Base-by-base conservation (phyloP, 1,140 invertebrate genomes). In the Bathynomus jamesi region DNA sequence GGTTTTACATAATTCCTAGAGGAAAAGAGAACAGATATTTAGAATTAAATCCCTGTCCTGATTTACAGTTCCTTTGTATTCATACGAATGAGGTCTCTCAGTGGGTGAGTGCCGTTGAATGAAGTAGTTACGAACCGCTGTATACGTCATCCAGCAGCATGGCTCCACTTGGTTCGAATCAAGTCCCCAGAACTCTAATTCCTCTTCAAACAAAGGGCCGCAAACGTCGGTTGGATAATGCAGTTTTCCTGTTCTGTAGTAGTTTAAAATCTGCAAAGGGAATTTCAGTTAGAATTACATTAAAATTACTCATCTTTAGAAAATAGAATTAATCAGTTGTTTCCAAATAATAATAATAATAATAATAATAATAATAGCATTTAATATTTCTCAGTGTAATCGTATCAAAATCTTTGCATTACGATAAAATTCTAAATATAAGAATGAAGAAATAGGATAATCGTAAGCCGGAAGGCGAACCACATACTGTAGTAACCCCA, bases 81-180 rank as follows among this genome's bases (percentile, higher is more conserved):
- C n/a, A n/a, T n/a, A n/a, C n/a, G n/a, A n/a, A n/a, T n/a, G n/a
- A n/a, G n/a, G n/a, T n/a, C n/a, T n/a, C n/a, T n/a, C n/a, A n/a
- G n/a, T n/a, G n/a, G n/a, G n/a, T n/a, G n/a, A n/a, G n/a, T n/a
- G n/a, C n/a, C n/a, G n/a, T n/a, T n/a, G n/a, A n/a, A n/a, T n/a
- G n/a, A n/a, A n/a, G n/a, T n/a, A n/a, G n/a, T 53, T 24, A 72
- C 77, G 71, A 29, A 78, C 77, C 64, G 73, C 74, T 4, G 86
- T 87, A 82, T 99, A 99, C 2, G 96, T 99, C 95, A 98, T 98
- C 96, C 96, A 99, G 84, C 97, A 99, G 83, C 97, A 99, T 0
- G 96, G 96, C 82, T 99, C 97, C 24, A 87, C 87, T 81, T 87
- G 91, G 81, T 90, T 90, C 11, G 89, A 87, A 80, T 91, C 89